Evolutionary conservation across 2,888 invertebrate genomes (phyloP), one percentile per base, ranked within the genome.

Genomic region (Ormyrus rosae): DNA sequence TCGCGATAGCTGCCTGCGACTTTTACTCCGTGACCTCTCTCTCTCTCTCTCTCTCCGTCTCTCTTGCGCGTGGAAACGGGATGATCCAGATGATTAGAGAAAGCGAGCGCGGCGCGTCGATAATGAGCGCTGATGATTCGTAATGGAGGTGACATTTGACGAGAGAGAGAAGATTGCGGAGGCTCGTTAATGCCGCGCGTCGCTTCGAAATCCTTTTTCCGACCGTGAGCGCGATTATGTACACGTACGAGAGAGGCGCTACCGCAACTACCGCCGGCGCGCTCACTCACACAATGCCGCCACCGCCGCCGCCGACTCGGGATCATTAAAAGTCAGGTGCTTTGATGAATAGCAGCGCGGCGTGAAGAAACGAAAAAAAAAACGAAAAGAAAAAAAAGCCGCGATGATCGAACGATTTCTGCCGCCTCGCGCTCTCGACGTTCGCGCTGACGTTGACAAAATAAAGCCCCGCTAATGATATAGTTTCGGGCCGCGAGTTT

Each of bases 21-120:
- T 73, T 79, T 79, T 79, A 79, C 79, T 79, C 19, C 73, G 61
- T 79, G 79, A 79, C 79, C 79, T 79, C 78, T 73, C 65, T 11
- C 19, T 19, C 19, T 19, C 19, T 19, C 19, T 19, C 19, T 19
- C 19, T 19, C 19, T 19, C 19, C 19, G 19, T 19, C 19, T 19
- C 19, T 7, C 7, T 2, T 9, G 9, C 45, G 11, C 50, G 51
- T 9, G 9, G 50, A 6, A 65, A 71, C 71, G 70, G 71, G 69
- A 74, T 80, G 71, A 76, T 80, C 71, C 70, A 80, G 76, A 80
- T 76, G 71, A 80, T 75, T 76, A 71, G 71, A 76, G 71, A 80
- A 80, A 80, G 76, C 71, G 67, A 70, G 69, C 72, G 74, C 50
- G 34, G 58, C 58, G 13, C 34, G 74, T 50, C 76, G 76, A 80